Base-by-base conservation (phyloP, 1,140 invertebrate species). In the Dreissena polymorpha region DNA sequence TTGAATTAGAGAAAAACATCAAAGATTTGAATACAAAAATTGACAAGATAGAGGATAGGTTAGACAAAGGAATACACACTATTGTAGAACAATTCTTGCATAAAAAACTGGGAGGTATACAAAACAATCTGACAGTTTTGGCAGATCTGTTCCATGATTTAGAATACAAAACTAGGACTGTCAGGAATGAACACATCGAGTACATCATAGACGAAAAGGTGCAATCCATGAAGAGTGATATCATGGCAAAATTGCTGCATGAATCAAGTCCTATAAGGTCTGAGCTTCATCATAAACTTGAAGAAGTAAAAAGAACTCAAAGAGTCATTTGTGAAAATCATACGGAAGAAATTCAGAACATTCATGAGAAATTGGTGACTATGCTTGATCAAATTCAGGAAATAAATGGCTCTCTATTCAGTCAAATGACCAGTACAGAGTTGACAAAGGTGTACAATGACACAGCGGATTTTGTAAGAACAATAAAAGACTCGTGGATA, bases 401-500 rank as follows among this genome's bases (percentile, higher is more conserved):
- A n/a, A n/a, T 60, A 60, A 60, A 60, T 60, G 16, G 16, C 57
- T n/a, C 57, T 18, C 16, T 60, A 5, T 60, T 23, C 57, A 39
- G 39, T 8, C 39, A 39, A 39, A 5, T 39, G 39, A 39, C 39
- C 39, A 39, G 39, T 39, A 39, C 39, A 8, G 39, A 39, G 39
- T 39, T 39, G 39, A 39, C 39, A 39, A 39, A 39, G 39, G 39
- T 39, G 39, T 39, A 60, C 57, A n/a, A 78, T 29, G 27, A 69
- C 57, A 49, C 76, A 53, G 25, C 57, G 0, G 21, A 39, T 27
- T 69, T 78, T 69, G 64, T 78, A 25, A 10, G 10, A 12, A 53
- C 68, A 68, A 69, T 78, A 1, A 78, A 60, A 78, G 65, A 78
- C 12, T 53, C 21, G 7, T 78, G 64, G 76, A 64, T 49, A 57